These are phyloP conservation scores for Pharmacophagus antenor DNA, from an alignment of 2,888 invertebrate genomes.

Conservation along the genomic window DNA sequence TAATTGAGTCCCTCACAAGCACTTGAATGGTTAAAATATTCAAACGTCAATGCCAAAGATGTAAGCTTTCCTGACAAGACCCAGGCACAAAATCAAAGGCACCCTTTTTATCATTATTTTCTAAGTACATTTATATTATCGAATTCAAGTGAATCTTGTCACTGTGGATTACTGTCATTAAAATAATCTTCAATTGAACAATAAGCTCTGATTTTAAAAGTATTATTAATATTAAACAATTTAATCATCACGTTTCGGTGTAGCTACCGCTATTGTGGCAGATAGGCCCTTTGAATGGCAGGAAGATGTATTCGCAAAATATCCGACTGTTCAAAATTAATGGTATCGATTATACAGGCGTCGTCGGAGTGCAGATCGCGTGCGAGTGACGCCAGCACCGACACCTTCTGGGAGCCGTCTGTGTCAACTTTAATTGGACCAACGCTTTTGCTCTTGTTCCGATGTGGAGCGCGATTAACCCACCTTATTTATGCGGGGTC, in stretches of 20 bases:
- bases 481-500: constrained; percentile 70
- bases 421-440: constrained; percentile 79
- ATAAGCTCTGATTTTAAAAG: too few species aligned
- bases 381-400: constrained; percentile 65
- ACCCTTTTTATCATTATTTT: too few species aligned
- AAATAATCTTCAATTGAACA: too few species aligned
- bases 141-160: too few species aligned
- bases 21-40: too few species aligned
- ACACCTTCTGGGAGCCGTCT: constrained; percentile 69
- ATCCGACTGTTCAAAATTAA: constrained; percentile 72
- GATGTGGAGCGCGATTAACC: constrained; percentile 63
- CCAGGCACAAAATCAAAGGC: too few species aligned
- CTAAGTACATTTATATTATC: too few species aligned
- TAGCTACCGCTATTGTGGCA: constrained; percentile 24
- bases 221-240: not conserved
- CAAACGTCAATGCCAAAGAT: too few species aligned
- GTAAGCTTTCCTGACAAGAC: too few species aligned
- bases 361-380: constrained; percentile 72
- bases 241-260: not conserved
- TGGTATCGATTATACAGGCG: constrained; percentile 71
- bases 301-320: constrained; percentile 56
- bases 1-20: too few species aligned
- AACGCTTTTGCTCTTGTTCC: constrained; percentile 63
- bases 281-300: constrained; percentile 51
- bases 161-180: too few species aligned